Evolutionary conservation across 2,113 vertebrate species (phyloP), one percentile per base, ranked within the genome.

Genomic region (Craseonycteris thonglongyai): DNA sequence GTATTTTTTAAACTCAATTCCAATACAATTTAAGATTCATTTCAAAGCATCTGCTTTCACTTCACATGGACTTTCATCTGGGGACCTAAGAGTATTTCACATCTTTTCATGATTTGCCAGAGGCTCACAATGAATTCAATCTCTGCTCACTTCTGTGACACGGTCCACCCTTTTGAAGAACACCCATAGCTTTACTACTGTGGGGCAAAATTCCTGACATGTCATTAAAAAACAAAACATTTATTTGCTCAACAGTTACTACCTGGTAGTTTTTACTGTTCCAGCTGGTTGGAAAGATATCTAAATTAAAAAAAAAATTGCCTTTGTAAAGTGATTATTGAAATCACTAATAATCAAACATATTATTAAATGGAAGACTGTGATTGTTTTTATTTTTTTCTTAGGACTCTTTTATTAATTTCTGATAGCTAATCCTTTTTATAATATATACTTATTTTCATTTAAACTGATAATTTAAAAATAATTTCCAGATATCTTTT

Each of bases 211-310:
- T 82, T 89, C 33, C 78, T 96, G 91, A 96, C 49, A 45, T 96
- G 45, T 79, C 84, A 76, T 65, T 65, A 79, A 71, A 91, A 96
- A 65, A 91, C 89, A 96, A 95, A 96, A 59, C n/a, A 83, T 84
- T 82, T 35, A 74, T 51, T 88, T 94, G 45, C 38, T n/a, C 42
- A 76, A 13, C 13, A 69, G 24, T 83, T 82, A 71, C 15, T 65
- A 15, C 51, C 49, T 19, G 69, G 61, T 45, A 71, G 14, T 7
- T 47, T 79, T 82, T 63, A 63, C 3, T 30, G 18, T 65, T 15
- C 35, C 33, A 49, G 38, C 35, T 87, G 18, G 35, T 74, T 88
- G 87, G 56, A 1, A 91, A 59, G 2, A 61, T 35, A 91, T 51
- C 0, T 61, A 84, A 85, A 72, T 9, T 33, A 30, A 71, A 66